phyloP scores from a whole-genome alignment of 2,797 vertebrate genomes.

The Pterois miles region DNA sequence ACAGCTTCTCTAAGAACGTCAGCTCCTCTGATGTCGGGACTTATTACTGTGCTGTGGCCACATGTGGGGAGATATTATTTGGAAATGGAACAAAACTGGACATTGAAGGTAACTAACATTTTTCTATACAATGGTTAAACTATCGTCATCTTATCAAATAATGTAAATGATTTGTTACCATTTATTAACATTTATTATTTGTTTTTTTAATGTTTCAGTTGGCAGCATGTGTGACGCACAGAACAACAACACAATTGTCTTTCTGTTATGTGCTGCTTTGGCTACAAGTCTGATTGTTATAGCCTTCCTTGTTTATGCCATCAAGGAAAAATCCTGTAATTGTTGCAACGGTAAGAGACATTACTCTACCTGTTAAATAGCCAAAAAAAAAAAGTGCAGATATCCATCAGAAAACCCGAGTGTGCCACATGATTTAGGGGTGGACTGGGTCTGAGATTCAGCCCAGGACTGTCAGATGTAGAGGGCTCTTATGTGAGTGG shows the following conservation, averaged over 20 bases:
- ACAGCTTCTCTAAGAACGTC: slow-evolving; percentile 31
- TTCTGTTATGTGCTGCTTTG: neutral
- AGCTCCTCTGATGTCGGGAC: slow-evolving; percentile 31
- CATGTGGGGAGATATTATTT: slow-evolving; percentile 48
- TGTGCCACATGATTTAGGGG: no score
- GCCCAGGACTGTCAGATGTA: no score
- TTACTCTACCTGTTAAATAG: no score
- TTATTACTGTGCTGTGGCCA: slow-evolving; percentile 46
- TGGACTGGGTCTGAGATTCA: no score
- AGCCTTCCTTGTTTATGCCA: neutral
- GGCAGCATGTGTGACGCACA: accelerated
- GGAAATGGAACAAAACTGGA: slow-evolving; percentile 25
- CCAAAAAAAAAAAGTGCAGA: no score
- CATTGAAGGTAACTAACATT: neutral
- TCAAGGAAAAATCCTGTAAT: neutral
- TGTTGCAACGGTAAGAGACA: neutral
- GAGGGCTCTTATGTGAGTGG: no score
- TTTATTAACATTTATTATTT: neutral
- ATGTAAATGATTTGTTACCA: neutral
- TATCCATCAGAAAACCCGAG: no score
- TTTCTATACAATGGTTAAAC: neutral
- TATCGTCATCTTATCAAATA: neutral
- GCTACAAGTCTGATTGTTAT: neutral
- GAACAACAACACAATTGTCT: neutral
- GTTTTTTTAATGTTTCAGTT: neutral